These are phyloP conservation scores for Pocillopora grandis DNA, from an alignment of 92 coral and sea anemone species.

Conservation along the genomic window DNA sequence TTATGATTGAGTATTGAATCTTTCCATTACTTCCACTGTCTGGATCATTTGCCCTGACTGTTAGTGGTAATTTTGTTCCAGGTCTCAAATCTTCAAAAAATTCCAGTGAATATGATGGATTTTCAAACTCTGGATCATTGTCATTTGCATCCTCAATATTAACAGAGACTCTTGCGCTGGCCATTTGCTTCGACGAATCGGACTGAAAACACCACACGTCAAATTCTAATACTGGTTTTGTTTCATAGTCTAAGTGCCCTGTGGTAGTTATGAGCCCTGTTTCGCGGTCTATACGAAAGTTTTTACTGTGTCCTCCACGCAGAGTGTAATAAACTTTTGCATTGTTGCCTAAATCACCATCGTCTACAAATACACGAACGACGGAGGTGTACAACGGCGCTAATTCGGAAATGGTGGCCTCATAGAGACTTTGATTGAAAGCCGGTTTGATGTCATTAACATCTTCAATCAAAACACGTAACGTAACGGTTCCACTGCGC, in stretches of 20 bases:
- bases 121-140: slow-evolving; percentile 72
- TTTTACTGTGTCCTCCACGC: slow-evolving; percentile 59
- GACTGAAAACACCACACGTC: slow-evolving; percentile 70
- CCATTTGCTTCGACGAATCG: slow-evolving; percentile 42
- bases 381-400: slow-evolving; percentile 83
- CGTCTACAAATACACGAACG: slow-evolving; percentile 68
- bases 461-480: slow-evolving; percentile 64
- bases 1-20: slow-evolving; percentile 71
- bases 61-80: slow-evolving; percentile 58
- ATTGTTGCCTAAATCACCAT: slow-evolving; percentile 59
- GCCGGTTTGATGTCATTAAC: slow-evolving; percentile 61
- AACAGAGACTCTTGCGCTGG: slow-evolving; percentile 66
- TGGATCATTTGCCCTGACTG: slow-evolving; percentile 75
- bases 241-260: slow-evolving; percentile 69
- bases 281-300: slow-evolving; percentile 65
- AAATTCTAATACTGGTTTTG: slow-evolving; percentile 63
- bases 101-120: slow-evolving; percentile 58
- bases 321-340: slow-evolving; percentile 63
- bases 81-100: slow-evolving; percentile 71
- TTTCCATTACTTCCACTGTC: slow-evolving; percentile 82
- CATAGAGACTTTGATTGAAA: slow-evolving; percentile 65
- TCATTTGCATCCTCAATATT: slow-evolving; percentile 88
- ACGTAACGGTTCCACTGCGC: slow-evolving; percentile 58
- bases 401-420: slow-evolving; percentile 76
- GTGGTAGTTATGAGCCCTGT: slow-evolving; percentile 80